Base-by-base conservation (phyloP, 2,797 vertebrate genomes). In the Peromyscus attwateri region DNA sequence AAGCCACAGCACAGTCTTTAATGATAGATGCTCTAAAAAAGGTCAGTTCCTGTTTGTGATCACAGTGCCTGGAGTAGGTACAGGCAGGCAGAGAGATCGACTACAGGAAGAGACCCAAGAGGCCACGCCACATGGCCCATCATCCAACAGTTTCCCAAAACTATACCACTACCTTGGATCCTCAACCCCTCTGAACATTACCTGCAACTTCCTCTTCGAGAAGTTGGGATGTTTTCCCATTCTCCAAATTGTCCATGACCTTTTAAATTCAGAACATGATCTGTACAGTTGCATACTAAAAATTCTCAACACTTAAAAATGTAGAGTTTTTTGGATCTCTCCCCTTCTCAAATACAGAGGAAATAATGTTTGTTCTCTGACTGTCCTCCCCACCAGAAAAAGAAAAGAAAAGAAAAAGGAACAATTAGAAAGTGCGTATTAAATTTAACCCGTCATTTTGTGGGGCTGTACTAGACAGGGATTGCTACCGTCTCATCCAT, bases 231-330 rank as follows among this genome's bases (percentile, higher is more conserved):
- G 84, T 40, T 57, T 70, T 17, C 6, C 34, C 34, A 93, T 83
- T 96, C 75, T 95, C 62, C 62, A 46, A 91, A 96, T 92, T 83
- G 27, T 87, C 46, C 49, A 43, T n/a, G 31, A 87, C 13, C 23
- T 79, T 96, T 95, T 92, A 29, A 94, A 57, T 52, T 94, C 55
- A 90, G 91, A 92, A 81, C 3, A 82, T 70, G 55, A 92, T 52
- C 46, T 27, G 13, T 75, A 21, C 31, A 91, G 71, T 64, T 84
- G 3, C 55, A 64, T n/a, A 76, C 73, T 81, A 68, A 77, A 84
- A 75, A 91, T 95, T 91, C 95, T 96, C 52, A 96, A 85, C 34
- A 89, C 31, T 82, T 92, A 93, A 88, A 91, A 93, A 66, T 60
- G 57, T 64, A 94, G 81, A 93, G 76, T 89, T 91, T 68, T 91